phyloP scores from a whole-genome alignment of 2,888 invertebrate genomes.

The Cheilosia impressa region DNA sequence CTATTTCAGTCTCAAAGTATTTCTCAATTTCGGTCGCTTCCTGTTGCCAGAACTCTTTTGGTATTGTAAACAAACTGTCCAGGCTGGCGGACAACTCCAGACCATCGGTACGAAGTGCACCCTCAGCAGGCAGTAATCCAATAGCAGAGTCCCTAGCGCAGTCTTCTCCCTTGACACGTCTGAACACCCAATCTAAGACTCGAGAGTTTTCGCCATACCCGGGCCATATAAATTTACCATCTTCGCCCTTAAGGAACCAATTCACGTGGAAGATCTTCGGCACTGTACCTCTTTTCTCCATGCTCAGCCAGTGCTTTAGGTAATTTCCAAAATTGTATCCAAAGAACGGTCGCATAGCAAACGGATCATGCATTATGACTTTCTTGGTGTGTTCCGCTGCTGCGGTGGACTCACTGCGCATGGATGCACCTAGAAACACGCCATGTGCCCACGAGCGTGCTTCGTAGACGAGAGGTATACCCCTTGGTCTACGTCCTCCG shows the following conservation, averaged over 20 bases:
- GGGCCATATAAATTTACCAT: conserved; percentile 98
- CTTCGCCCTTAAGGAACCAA: conserved; percentile 96
- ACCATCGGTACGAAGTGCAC: conserved; percentile 89
- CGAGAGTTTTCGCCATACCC: conserved; percentile 98
- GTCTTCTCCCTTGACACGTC: conserved; percentile 91
- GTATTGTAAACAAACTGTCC: conserved; percentile 92
- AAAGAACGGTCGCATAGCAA: conserved; percentile 99
- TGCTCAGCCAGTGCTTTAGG: conserved; percentile 96
- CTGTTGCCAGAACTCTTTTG: conserved; percentile 95
- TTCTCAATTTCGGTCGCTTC: conserved; percentile 92
- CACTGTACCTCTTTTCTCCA: conserved; percentile 88
- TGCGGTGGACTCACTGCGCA: conserved; percentile 98
- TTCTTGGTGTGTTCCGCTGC: conserved; percentile 98
- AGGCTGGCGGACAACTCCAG: conserved; percentile 88
- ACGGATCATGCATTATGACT: conserved; percentile 98
- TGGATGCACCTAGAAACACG: conserved; percentile 96
- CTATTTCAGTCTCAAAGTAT: conserved; percentile 96
- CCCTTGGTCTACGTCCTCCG: conserved; percentile 96
- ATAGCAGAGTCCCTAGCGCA: conserved; percentile 90
- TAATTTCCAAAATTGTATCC: conserved; percentile 99
- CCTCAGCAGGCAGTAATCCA: conserved; percentile 87
- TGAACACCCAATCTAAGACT: conserved; percentile 97
- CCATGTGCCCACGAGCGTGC: conserved; percentile 97
- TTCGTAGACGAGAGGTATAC: conserved; percentile 97
- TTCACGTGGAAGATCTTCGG: conserved; percentile 99